Evolutionary conservation across 2,888 invertebrate species (phyloP).

Genomic region (Drosophila peninsularis): DNA sequence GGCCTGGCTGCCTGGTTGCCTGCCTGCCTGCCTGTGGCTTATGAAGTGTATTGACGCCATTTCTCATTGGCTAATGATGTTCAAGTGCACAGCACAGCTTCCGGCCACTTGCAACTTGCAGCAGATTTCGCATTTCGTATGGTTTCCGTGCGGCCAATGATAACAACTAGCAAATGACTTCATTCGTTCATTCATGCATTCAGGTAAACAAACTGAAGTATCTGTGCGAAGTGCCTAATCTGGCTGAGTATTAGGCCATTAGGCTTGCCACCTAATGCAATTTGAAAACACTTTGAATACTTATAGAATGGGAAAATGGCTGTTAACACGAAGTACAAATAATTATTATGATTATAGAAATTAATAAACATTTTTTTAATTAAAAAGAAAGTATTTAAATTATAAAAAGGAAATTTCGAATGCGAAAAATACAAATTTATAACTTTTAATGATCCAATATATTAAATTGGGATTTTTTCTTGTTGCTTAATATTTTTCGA

Average conservation of each 20-base stretch:
- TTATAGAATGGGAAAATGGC: no score
- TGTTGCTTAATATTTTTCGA: no score
- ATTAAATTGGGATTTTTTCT: no score
- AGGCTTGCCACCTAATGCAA: constrained; percentile 1
- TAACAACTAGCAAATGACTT: constrained; percentile 11
- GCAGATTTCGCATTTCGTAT: background rate
- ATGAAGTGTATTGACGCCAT: constrained; percentile 26
- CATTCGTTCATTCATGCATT: constrained; percentile 5
- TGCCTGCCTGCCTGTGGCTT: constrained; percentile 5
- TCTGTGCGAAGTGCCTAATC: background rate
- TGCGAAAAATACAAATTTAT: no score
- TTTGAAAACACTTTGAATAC: background rate
- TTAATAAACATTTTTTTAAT: no score
- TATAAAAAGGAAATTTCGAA: no score
- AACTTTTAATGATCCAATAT: no score
- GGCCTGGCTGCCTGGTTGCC: constrained; percentile 7
- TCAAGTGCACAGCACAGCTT: constrained; percentile 1
- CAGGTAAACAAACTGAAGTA: background rate
- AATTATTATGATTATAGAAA: no score
- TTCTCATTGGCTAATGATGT: constrained; percentile 36
- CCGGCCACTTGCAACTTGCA: constrained; percentile 1
- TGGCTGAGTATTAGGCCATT: background rate
- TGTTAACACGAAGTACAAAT: no score
- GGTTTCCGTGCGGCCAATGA: constrained; percentile 11
- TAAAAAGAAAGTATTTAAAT: no score